Evolutionary conservation across 2,888 invertebrate genomes (phyloP), one percentile per base, ranked within the genome.

Genomic region (Caenorhabditis parvicauda): DNA sequence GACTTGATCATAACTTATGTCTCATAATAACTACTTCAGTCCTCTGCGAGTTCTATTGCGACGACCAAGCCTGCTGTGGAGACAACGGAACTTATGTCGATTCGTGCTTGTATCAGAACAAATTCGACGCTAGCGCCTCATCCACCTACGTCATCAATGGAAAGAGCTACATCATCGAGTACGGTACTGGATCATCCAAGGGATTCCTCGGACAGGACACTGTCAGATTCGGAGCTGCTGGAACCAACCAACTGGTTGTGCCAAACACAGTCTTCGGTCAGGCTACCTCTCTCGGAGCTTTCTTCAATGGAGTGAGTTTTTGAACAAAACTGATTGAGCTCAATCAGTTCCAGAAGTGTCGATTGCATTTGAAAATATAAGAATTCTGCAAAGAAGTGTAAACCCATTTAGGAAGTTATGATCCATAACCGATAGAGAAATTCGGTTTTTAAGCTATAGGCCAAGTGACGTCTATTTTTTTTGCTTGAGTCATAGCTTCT

Each of bases 251-350:
- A 38, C 64, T 83, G 19, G 65, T 70, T 19, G 81, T 84, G 12
- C 82, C 82, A 47, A 75, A 77, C 50, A 83, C 84, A 71, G 82
- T 82, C 21, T 85, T 85, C 77, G 85, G 83, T 28, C 84, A 85
- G 60, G 84, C 84, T 24, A 81, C 80, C 0, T 66, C 79, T 27
- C 81, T 85, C 61, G 84, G 84, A 12, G 83, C 83, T 14, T 84
- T 85, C 78, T 83, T 85, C 59, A 83, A 83, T 38, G 83, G 63
- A 44, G 27, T 22, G 17, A 41, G 17, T 7, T n/a, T n/a, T 32
- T n/a, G 35, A 9, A n/a, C n/a, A n/a, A n/a, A n/a, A n/a, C n/a
- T n/a, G n/a, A n/a, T n/a, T n/a, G n/a, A n/a, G n/a, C n/a, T n/a
- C n/a, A n/a, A n/a, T n/a, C n/a, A n/a, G n/a, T n/a, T n/a, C n/a